Evolutionary conservation across 2,113 vertebrate species (phyloP).

Genomic region (Azemiops feae): DNA sequence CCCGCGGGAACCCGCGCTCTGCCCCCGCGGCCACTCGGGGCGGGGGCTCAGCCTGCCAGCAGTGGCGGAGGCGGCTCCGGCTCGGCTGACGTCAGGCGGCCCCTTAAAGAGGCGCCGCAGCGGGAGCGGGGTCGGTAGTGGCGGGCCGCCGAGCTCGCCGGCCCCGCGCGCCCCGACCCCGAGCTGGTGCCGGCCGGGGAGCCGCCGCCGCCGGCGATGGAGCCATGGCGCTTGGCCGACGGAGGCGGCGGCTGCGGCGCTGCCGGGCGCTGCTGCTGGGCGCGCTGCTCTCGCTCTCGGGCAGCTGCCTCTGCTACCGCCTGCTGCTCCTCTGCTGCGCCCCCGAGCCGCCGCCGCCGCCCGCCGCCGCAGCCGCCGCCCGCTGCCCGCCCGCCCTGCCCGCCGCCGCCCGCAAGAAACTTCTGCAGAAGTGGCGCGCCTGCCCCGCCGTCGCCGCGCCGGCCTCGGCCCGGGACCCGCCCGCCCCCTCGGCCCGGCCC

Average conservation of each 20-base stretch:
- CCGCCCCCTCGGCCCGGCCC: slow-evolving; percentile 6
- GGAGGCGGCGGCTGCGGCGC: slow-evolving; percentile 69
- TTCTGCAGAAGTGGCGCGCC: slow-evolving; percentile 78
- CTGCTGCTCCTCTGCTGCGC: slow-evolving; percentile 80
- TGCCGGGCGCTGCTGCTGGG: slow-evolving; percentile 82
- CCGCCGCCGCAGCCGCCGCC: slow-evolving; percentile 35
- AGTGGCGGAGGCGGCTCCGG: not conserved
- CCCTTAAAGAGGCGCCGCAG: slow-evolving; percentile 75
- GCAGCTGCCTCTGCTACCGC: slow-evolving; percentile 86
- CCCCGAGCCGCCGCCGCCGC: slow-evolving; percentile 66
- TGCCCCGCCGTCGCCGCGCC: slow-evolving; percentile 65
- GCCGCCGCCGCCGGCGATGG: slow-evolving; percentile 68
- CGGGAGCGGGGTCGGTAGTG: slow-evolving; percentile 10
- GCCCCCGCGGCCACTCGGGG: not conserved
- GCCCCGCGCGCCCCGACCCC: slow-evolving; percentile 1
- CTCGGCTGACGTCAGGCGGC: slow-evolving; percentile 80
- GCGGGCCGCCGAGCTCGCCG: not conserved
- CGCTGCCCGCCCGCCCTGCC: slow-evolving; percentile 46
- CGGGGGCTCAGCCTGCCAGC: not conserved
- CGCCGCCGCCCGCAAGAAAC: slow-evolving; percentile 64
- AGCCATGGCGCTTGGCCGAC: slow-evolving; percentile 89
- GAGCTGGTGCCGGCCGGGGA: slow-evolving; percentile 33
- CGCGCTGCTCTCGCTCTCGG: slow-evolving; percentile 83
- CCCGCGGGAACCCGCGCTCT: not conserved
- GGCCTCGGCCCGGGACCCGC: slow-evolving; percentile 54